phyloP scores from a whole-genome alignment of 1,140 invertebrate species.

The Bombus pascuorum region DNA sequence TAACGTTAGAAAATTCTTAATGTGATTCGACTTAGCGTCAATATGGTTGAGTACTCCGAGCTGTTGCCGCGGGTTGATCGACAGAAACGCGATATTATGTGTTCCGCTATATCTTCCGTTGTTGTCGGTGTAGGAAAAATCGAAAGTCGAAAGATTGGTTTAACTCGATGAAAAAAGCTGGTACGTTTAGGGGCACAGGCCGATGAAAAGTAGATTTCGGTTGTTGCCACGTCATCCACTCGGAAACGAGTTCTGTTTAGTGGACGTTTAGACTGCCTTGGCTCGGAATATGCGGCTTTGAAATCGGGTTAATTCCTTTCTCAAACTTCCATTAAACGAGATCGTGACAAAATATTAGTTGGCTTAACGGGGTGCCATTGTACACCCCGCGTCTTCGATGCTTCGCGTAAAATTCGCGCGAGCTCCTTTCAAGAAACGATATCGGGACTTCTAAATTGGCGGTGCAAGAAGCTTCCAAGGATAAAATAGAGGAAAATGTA shows the following conservation, averaged over 20 bases:
- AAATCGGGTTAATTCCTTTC: conserved; percentile 13
- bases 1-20: too few species aligned
- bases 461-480: background rate
- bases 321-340: conserved; percentile 1
- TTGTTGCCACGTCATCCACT: conserved; percentile 2
- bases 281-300: background rate
- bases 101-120: too few species aligned
- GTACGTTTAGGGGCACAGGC: background rate
- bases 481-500: background rate
- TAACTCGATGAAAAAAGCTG: background rate
- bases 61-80: too few species aligned
- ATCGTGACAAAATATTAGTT: background rate
- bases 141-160: background rate
- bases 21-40: too few species aligned
- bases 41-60: too few species aligned
- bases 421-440: too few species aligned
- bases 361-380: background rate
- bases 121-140: background rate
- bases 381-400: background rate
- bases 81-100: too few species aligned
- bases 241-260: conserved; percentile 12
- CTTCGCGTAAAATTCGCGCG: background rate
- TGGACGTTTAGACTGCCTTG: background rate
- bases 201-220: background rate
- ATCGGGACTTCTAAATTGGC: background rate